Percentiles rank a stretch among this genome's conserved stretches.
Evolutionary conservation across 2,113 vertebrate species (phyloP).

Genomic region (Chlorodrepanis virens): DNA sequence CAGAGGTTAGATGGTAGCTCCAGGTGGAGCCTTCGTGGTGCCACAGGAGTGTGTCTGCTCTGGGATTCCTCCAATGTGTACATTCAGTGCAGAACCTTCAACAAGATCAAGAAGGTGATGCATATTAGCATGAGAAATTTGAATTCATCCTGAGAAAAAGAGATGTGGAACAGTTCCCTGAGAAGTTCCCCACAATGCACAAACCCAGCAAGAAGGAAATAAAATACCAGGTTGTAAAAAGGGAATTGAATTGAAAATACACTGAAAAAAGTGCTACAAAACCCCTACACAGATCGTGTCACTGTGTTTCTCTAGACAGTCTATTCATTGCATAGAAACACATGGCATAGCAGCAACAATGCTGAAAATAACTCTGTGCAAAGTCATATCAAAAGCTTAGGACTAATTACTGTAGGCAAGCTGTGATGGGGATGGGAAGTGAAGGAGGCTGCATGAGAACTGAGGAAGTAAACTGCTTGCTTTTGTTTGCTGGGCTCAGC

Average conservation of each 20-base stretch:
- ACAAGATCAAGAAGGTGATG: neutral
- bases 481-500: neutral
- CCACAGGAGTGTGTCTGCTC: neutral
- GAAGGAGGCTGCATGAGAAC: neutral
- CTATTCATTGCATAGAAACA: neutral
- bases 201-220: neutral
- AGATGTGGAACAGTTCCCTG: neutral
- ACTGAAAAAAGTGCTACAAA: neutral
- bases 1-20: neutral
- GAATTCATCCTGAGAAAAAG: neutral
- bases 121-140: neutral
- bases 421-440: neutral
- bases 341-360: neutral
- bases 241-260: neutral
- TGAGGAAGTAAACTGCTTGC: neutral
- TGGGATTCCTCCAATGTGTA: neutral
- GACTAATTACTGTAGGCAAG: neutral
- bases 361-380: neutral
- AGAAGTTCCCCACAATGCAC: neutral
- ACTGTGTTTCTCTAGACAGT: neutral
- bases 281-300: neutral
- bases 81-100: neutral
- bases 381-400: neutral
- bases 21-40: rapidly evolving
- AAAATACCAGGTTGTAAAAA: neutral